Conservation (phyloP, 1,140 invertebrate genomes). For the Saxidomus purpurata region DNA sequence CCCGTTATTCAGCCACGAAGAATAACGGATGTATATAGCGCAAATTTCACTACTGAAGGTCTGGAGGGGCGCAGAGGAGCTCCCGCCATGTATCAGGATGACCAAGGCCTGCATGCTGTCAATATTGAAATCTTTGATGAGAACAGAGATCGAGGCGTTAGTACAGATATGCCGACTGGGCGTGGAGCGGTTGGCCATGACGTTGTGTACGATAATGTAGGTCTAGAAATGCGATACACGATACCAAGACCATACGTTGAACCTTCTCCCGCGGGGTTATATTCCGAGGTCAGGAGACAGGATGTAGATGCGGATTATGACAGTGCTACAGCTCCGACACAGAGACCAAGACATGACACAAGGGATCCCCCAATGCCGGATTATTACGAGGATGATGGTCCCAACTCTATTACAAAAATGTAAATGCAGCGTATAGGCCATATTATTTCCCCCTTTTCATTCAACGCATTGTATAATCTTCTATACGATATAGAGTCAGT, state of each 20-base stretch:
- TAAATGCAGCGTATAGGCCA: no score
- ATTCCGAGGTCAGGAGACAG: not conserved
- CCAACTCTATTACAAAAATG: not conserved
- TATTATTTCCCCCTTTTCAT: no score
- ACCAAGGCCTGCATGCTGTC: not conserved
- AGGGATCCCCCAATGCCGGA: not conserved
- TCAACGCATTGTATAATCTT: no score
- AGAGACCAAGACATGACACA: not conserved
- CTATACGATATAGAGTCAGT: no score
- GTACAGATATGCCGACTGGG: not conserved
- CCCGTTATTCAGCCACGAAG: not conserved
- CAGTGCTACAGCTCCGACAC: not conserved
- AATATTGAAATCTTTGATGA: constrained; percentile 15
- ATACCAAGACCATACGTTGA: not conserved
- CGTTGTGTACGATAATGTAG: not conserved
- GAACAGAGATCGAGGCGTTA: not conserved
- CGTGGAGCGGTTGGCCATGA: not conserved
- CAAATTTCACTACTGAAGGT: constrained; percentile 10
- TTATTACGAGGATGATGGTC: constrained; percentile 14
- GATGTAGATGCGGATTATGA: not conserved
- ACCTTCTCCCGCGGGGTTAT: not conserved
- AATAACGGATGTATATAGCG: not conserved
- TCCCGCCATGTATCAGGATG: not conserved
- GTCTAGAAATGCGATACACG: not conserved
- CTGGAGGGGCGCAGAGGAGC: not conserved